Evolutionary conservation across 2,113 vertebrate genomes (phyloP).

Genomic region (Psettodes erumei): DNA sequence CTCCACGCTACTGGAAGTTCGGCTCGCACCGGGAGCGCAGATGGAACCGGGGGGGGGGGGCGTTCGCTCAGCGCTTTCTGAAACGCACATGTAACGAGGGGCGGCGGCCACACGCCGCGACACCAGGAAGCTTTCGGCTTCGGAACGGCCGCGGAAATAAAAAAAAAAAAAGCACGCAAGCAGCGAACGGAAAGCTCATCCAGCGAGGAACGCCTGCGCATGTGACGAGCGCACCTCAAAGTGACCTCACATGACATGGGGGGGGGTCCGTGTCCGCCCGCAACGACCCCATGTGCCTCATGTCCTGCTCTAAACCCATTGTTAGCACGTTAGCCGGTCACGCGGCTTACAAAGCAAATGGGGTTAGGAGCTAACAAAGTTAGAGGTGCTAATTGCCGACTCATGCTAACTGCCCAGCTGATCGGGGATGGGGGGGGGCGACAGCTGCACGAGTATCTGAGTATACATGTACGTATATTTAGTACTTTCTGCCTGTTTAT

Average conservation of each 20-base stretch:
- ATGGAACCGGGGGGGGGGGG: conserved; percentile 68
- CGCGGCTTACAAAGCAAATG: conserved; percentile 61
- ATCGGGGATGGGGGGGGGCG: not conserved
- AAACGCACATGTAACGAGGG: conserved; percentile 36
- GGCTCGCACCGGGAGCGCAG: conserved; percentile 77
- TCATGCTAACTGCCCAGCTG: conserved; percentile 52
- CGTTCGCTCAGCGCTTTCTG: too few relatives aligned
- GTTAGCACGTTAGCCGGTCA: too few relatives aligned
- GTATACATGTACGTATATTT: not conserved
- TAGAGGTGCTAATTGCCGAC: conserved; percentile 71
- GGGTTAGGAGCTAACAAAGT: conserved; percentile 73
- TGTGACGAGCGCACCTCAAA: not conserved
- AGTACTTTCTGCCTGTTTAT: not conserved
- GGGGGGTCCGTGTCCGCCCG: too few relatives aligned
- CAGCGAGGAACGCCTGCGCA: too few relatives aligned
- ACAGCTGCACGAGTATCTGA: conserved; percentile 1
- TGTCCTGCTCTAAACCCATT: too few relatives aligned
- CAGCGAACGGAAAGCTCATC: too few relatives aligned
- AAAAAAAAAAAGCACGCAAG: too few relatives aligned
- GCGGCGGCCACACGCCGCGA: conserved; percentile 33
- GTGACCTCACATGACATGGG: too few relatives aligned
- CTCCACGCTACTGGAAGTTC: conserved; percentile 79
- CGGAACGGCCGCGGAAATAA: not conserved
- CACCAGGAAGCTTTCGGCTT: not conserved
- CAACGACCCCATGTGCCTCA: too few relatives aligned